A percentile compares a stretch with the other conserved stretches of the same genome.
phyloP scores from a whole-genome alignment of 2,797 vertebrate species.

The Syncerus caffer region DNA sequence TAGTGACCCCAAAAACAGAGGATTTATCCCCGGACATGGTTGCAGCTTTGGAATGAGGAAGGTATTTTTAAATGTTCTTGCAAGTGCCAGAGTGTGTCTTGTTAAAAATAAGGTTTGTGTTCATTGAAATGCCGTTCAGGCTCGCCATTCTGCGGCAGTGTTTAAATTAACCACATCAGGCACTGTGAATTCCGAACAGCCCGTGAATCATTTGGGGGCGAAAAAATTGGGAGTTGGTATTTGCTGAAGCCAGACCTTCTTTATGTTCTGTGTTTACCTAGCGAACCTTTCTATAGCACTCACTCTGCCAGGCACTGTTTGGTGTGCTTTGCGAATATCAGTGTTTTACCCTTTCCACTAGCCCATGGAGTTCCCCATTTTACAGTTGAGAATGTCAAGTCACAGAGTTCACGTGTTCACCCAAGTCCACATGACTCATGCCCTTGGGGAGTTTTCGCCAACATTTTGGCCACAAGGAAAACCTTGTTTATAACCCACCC shows the following conservation, averaged over 20 bases:
- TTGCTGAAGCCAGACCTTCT: constrained; percentile 63
- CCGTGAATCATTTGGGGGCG: constrained; percentile 48
- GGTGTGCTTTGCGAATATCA: not conserved
- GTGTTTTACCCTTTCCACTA: not conserved
- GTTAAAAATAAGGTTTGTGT: constrained; percentile 75
- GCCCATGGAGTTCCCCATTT: accelerated
- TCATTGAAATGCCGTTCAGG: constrained; percentile 72
- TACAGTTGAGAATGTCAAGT: not conserved
- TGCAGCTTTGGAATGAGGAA: constrained; percentile 45
- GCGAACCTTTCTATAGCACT: not conserved
- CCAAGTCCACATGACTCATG: not conserved
- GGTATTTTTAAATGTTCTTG: constrained; percentile 77
- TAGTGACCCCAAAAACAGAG: constrained; percentile 29
- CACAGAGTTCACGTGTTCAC: not conserved
- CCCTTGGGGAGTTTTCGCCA: not conserved
- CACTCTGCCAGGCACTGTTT: not conserved
- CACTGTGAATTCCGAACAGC: constrained; percentile 9
- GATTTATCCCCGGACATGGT: constrained; percentile 37
- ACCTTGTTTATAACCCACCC: not conserved
- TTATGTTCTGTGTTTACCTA: constrained; percentile 40
- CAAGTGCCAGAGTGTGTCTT: constrained; percentile 68
- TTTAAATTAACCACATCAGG: constrained; percentile 69
- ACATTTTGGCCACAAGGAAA: not conserved
- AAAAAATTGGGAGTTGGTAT: constrained; percentile 62
- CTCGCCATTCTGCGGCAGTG: constrained; percentile 5